Conservation (phyloP, 1,140 invertebrate genomes). For the Leptinotarsa lineolata region DNA sequence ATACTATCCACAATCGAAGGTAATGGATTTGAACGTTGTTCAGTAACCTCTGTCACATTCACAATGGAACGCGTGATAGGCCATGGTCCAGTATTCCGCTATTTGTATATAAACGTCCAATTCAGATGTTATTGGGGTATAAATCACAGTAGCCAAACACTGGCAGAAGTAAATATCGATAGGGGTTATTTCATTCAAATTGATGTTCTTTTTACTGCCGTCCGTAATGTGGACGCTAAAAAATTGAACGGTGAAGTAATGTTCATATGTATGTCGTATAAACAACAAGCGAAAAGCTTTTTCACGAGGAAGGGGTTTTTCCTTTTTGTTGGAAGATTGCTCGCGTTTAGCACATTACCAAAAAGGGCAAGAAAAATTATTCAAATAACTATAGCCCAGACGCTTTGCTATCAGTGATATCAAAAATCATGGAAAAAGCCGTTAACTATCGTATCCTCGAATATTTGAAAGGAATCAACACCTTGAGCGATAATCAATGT, state of each 20-base stretch:
- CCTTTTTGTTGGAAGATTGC: too few relatives aligned
- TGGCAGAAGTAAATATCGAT: not conserved
- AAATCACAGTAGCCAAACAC: not conserved
- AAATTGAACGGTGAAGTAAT: not conserved
- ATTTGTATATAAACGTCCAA: slow-evolving; percentile 1
- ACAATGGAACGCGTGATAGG: slow-evolving; percentile 9
- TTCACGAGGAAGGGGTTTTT: too few relatives aligned
- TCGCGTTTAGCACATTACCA: too few relatives aligned
- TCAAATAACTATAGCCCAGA: too few relatives aligned
- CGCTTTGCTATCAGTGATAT: too few relatives aligned
- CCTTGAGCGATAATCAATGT: too few relatives aligned
- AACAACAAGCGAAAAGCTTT: too few relatives aligned
- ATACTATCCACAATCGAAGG: slow-evolving; percentile 16
- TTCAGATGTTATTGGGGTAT: slow-evolving; percentile 5
- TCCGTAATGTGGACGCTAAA: not conserved
- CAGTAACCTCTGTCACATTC: slow-evolving; percentile 7
- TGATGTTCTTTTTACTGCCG: not conserved
- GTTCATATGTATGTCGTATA: not conserved
- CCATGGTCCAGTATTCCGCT: not conserved
- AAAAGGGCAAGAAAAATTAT: too few relatives aligned
- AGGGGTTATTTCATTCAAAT: not conserved
- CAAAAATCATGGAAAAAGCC: too few relatives aligned
- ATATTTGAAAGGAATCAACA: too few relatives aligned
- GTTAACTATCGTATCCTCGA: too few relatives aligned
- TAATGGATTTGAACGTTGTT: slow-evolving; percentile 23